A percentile compares a stretch with the other conserved stretches of the same genome.
Conservation (phyloP, 2,797 vertebrate genomes). For the Toxotes lorentzi region DNA sequence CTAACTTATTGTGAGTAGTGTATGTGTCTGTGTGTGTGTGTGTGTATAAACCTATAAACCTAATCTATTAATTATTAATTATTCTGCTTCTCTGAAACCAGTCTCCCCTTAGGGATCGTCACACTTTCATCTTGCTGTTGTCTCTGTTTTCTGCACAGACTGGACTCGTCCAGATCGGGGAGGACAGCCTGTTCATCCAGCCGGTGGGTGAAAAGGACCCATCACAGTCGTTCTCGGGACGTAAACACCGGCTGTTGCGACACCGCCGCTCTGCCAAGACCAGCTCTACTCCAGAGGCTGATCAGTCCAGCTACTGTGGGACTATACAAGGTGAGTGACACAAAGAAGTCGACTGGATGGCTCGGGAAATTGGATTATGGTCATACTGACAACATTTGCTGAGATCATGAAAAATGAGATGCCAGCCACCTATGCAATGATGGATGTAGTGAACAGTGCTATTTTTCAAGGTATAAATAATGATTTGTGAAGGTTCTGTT, state of each 20-base stretch:
- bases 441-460: neutral
- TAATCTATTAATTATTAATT: no score
- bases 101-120: neutral
- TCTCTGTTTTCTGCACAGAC: constrained; percentile 80
- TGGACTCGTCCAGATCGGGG: constrained; percentile 90
- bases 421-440: neutral
- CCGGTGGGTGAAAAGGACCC: constrained; percentile 83
- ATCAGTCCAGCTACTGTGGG: constrained; percentile 78
- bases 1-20: no score
- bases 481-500: no score
- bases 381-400: constrained; percentile 8
- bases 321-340: constrained; percentile 88
- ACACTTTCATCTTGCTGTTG: neutral
- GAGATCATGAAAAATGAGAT: neutral
- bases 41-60: no score
- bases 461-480: no score
- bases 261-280: constrained; percentile 74
- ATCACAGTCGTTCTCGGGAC: constrained; percentile 83
- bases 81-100: neutral
- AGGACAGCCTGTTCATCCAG: constrained; percentile 90
- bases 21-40: no score
- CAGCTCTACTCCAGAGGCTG: constrained; percentile 3
- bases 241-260: constrained; percentile 86
- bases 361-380: neutral
- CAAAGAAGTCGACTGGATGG: neutral